These are phyloP conservation scores for Tamias sibiricus DNA, from an alignment of 2,113 vertebrate species.

Conservation along the genomic window DNA sequence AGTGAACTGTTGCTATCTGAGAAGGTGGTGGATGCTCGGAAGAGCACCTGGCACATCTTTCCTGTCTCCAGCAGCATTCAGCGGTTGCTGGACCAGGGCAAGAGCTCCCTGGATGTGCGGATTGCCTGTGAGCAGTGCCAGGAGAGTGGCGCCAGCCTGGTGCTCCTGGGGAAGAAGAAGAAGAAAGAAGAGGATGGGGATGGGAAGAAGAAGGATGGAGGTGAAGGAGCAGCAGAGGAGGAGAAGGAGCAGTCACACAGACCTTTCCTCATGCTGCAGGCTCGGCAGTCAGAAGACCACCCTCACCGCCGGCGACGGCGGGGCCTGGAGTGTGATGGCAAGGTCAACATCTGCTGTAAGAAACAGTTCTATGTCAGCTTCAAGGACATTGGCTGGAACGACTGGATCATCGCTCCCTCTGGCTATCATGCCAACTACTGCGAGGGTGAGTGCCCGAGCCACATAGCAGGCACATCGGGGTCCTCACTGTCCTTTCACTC, in stretches of 20 bases:
- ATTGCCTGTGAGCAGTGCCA: constrained; percentile 94
- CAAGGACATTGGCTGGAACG: constrained; percentile 99
- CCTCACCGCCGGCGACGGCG: constrained; percentile 90
- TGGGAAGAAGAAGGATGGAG: constrained; percentile 85
- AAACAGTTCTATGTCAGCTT: constrained; percentile 98
- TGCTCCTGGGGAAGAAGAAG: constrained; percentile 90
- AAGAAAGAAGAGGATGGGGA: constrained; percentile 90
- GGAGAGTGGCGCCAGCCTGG: constrained; percentile 90
- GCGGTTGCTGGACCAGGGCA: constrained; percentile 88
- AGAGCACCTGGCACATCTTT: constrained; percentile 98
- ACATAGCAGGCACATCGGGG: constrained; percentile 95
- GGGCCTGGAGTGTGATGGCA: constrained; percentile 97
- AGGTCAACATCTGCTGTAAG: constrained; percentile 98
- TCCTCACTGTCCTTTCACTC: constrained; percentile 97
- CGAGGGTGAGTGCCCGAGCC: constrained; percentile 97
- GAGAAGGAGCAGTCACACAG: constrained; percentile 96
- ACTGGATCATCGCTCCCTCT: constrained; percentile 98
- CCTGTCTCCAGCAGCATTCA: constrained; percentile 92
- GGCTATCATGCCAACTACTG: constrained; percentile 99
- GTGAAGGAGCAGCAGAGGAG: constrained; percentile 82
- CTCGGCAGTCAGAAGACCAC: constrained; percentile 91
- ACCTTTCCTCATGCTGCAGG: constrained; percentile 97
- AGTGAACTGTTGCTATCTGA: constrained; percentile 90
- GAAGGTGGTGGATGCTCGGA: constrained; percentile 95
- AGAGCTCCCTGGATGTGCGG: constrained; percentile 89